Evolutionary conservation across 2,113 vertebrate species (phyloP), one percentile per base, ranked within the genome.

Genomic region (Columba janthina): DNA sequence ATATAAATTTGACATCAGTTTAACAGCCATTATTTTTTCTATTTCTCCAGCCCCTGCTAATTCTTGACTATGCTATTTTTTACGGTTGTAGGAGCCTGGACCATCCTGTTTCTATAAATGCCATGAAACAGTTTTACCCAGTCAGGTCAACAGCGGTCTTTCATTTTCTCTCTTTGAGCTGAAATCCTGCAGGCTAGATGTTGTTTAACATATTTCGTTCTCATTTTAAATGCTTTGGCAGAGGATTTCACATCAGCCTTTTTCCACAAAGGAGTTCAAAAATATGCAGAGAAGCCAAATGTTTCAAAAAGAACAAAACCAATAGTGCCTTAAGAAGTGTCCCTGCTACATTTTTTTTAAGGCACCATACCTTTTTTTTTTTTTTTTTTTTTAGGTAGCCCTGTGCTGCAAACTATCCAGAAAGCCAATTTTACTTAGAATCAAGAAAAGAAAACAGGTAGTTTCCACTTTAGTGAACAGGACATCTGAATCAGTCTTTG

Each of bases 201-300:
- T 70, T 79, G 11, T 44, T 96, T 71, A 73, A n/a, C 8, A 6
- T 84, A 81, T 76, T 96, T 94, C 1, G 0, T 80, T 90, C 32
- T 57, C 8, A 71, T 56, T 80, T 69, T 40, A 74, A 91, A 84
- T 82, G 13, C 15, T 85, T 76, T 94, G 42, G 56, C 77, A 92
- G 36, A 76, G 24, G 31, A 54, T 89, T 89, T 74, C 70, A 71
- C 13, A 24, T 74, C 36, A 80, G 18, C 15, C 8, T 46, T 90
- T 83, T 93, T 72, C 58, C 32, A 72, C 75, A 92, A 61, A 93
- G 71, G 42, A 85, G 20, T 81, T 70, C 19, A 81, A 81, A 96
- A 72, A 56, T 57, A 74, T 65, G 12, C 57, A 85, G 38, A 73
- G 16, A 12, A 70, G 77, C 28, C 34, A 89, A 71, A 65, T 46